Conservation (phyloP, 2,797 vertebrate species). For the Phylloscopus collybita region DNA sequence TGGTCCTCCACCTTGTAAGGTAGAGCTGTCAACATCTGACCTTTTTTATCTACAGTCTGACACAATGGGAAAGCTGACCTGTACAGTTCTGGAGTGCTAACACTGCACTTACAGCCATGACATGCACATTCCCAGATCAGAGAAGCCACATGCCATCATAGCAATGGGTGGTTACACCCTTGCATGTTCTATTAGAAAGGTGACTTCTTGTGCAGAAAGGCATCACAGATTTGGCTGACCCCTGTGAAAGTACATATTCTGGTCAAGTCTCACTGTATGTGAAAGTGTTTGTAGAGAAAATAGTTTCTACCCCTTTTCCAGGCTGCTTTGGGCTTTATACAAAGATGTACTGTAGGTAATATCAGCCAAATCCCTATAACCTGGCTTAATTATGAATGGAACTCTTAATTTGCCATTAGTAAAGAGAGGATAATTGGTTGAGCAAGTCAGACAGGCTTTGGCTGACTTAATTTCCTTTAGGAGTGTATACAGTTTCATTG, state of each 20-base stretch:
- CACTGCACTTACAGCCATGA: neutral
- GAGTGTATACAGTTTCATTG: neutral
- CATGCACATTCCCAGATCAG: neutral
- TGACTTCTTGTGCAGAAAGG: neutral
- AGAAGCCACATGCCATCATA: neutral
- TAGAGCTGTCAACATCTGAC: neutral
- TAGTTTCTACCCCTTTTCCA: neutral
- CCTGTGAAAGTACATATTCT: neutral
- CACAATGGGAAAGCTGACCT: neutral
- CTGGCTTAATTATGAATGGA: neutral
- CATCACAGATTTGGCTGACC: neutral
- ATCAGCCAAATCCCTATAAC: neutral
- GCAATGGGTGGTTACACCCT: neutral
- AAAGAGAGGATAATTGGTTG: neutral
- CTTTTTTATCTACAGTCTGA: neutral
- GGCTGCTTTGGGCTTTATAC: neutral
- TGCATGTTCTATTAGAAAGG: neutral
- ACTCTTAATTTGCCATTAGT: neutral
- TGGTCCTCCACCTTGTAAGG: neutral
- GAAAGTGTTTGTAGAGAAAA: neutral
- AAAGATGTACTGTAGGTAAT: neutral
- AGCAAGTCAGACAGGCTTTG: neutral
- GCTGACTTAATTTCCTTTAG: neutral
- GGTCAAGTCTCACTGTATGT: neutral
- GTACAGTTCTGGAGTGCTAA: neutral